These are phyloP conservation scores for Anneissia japonica DNA, from an alignment of 35 echinoderm and acorn worm species.

Conservation along the genomic window DNA sequence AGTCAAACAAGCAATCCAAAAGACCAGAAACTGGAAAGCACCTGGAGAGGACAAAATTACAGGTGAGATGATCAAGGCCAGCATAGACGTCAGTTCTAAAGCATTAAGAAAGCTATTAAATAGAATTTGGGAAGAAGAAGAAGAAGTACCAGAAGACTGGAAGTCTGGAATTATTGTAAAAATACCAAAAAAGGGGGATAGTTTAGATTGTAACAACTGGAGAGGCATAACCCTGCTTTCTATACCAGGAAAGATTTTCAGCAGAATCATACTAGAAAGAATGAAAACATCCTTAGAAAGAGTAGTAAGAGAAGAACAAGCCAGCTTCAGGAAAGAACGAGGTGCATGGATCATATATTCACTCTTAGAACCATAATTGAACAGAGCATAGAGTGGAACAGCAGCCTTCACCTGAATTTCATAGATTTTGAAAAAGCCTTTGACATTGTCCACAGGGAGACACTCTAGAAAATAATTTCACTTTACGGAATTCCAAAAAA, in stretches of 20 bases:
- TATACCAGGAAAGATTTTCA: conserved; percentile 18
- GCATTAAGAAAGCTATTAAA: background rate
- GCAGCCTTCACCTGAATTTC: background rate
- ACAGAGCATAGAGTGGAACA: background rate
- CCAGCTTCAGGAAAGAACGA: conserved; percentile 7
- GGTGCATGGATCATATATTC: background rate
- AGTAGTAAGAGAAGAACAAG: conserved; percentile 4
- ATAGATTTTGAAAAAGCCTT: background rate
- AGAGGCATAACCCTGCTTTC: conserved; percentile 18
- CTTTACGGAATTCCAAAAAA: background rate
- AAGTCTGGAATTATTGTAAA: conserved; percentile 11
- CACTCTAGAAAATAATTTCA: background rate
- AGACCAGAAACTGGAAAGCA: background rate
- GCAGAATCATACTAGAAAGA: background rate
- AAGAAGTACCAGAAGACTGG: background rate
- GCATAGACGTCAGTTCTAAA: background rate
- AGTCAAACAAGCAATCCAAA: background rate
- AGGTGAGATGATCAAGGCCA: background rate
- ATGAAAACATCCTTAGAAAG: background rate
- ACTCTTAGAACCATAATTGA: background rate
- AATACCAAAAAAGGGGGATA: conserved; percentile 20
- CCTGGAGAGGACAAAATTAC: conserved; percentile 4
- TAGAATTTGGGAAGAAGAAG: background rate
- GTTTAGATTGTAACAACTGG: background rate
- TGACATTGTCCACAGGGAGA: background rate